Conservation (phyloP, 2,113 vertebrate species). For the Phylloscopus trochiloides region DNA sequence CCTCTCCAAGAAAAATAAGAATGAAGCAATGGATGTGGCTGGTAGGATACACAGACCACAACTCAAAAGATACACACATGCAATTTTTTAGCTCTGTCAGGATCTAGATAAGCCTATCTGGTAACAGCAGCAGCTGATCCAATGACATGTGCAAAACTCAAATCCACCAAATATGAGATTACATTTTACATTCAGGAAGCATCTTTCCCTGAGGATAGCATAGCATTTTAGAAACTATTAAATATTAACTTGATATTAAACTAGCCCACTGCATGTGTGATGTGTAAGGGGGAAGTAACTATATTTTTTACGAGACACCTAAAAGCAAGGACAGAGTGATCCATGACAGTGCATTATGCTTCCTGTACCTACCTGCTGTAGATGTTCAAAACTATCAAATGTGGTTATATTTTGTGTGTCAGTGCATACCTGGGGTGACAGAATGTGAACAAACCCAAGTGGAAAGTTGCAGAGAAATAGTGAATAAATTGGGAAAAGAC, state of each 20-base stretch:
- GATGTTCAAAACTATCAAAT: background rate
- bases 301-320: background rate
- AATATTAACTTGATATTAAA: conserved; percentile 8
- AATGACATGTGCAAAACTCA: background rate
- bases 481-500: background rate
- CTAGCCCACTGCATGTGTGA: background rate
- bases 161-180: background rate
- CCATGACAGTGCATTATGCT: background rate
- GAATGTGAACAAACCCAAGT: background rate
- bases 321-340: background rate
- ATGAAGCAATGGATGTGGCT: background rate
- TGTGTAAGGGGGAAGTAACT: background rate
- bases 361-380: background rate
- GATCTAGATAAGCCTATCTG: conserved; percentile 27
- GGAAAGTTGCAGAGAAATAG: background rate
- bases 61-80: background rate
- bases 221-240: background rate
- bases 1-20: background rate
- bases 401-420: background rate
- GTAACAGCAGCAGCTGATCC: background rate
- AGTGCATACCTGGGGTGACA: background rate
- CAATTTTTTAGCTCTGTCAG: background rate
- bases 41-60: background rate
- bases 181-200: background rate
- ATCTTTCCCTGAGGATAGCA: background rate